phyloP scores from a whole-genome alignment of 2,888 invertebrate species.

The Drosophila neoperkinsi region DNA sequence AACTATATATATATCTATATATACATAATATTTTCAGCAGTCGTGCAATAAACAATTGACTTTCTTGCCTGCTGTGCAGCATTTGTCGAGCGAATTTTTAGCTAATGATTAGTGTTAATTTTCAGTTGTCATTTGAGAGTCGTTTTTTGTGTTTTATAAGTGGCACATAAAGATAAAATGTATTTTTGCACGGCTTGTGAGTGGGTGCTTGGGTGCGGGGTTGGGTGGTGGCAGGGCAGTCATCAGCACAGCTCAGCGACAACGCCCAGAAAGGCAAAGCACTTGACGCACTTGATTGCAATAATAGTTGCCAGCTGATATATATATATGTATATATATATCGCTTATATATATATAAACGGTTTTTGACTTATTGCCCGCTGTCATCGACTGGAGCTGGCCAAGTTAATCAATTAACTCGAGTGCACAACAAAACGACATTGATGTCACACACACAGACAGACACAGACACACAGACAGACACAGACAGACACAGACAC shows the following conservation, averaged over 20 bases:
- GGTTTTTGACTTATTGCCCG: slow-evolving; percentile 48
- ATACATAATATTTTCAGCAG: no score
- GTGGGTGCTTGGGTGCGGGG: background rate
- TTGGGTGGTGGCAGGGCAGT: background rate
- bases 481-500: slow-evolving; percentile 16
- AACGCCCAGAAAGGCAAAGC: slow-evolving; percentile 14
- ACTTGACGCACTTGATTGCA: slow-evolving; percentile 19
- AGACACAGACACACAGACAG: slow-evolving; percentile 21
- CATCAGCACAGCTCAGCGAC: slow-evolving; percentile 7
- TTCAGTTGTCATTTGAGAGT: slow-evolving; percentile 17
- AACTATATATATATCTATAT: background rate
- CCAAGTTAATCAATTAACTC: slow-evolving; percentile 77
- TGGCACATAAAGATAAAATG: slow-evolving; percentile 53
- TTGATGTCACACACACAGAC: slow-evolving; percentile 36
- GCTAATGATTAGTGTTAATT: slow-evolving; percentile 28
- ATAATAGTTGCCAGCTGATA: slow-evolving; percentile 16
- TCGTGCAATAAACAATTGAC: background rate
- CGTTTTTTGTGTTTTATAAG: slow-evolving; percentile 12
- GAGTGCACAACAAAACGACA: slow-evolving; percentile 47
- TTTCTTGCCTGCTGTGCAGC: background rate
- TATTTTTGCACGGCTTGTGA: slow-evolving; percentile 23
- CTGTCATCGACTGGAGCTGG: slow-evolving; percentile 17
- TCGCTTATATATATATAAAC: background rate
- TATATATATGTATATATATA: background rate
- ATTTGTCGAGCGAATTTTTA: background rate